Base-by-base conservation (phyloP, 2,113 vertebrate species). In the Caloenas nicobarica region DNA sequence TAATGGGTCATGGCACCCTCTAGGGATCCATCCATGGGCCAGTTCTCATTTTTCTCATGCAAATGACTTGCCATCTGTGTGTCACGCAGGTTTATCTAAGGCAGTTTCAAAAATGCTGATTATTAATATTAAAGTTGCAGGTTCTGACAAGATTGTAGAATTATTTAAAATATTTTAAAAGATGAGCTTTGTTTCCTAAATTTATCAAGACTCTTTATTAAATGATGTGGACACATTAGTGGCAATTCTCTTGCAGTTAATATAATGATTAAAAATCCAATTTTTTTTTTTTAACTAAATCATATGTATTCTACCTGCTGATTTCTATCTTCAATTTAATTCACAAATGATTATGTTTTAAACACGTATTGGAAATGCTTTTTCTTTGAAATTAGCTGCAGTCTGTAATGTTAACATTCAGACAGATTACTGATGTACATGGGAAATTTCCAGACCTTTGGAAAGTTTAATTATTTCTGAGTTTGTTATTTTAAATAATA, bases 61-160 rank as follows among this genome's bases (percentile, higher is more conserved):
- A 98, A 98, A 98, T 96, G 79, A 88, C 88, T 97, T 97, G 58
- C 92, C 96, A 98, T 97, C 97, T 98, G 92, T 93, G 96, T 86
- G 92, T 88, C 91, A 85, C 86, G 82, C 60, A 92, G 96, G 91
- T 95, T 97, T 81, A 97, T 79, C 92, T 79, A 81, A 83, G 79
- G 76, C 74, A 77, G 61, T 90, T 95, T 91, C 70, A 81, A 95
- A 97, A 96, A 94, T 29, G 87, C 64, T 53, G 51, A 44, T 86
- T 90, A 60, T 64, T 93, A 83, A 89, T 89, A 95, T 81, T 69
- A 90, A 91, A 96, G 77, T 73, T 92, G 56, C 48, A 85, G 36
- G 44, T 69, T 92, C 82, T 85, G 70, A 74, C 26, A 94, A 86
- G 80, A 70, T 11, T 38, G 22, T 66, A 34, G 64, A 95, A 72